Evolutionary conservation across 1,140 invertebrate genomes (phyloP).

Genomic region (Paramacrobiotus metropolitanus): DNA sequence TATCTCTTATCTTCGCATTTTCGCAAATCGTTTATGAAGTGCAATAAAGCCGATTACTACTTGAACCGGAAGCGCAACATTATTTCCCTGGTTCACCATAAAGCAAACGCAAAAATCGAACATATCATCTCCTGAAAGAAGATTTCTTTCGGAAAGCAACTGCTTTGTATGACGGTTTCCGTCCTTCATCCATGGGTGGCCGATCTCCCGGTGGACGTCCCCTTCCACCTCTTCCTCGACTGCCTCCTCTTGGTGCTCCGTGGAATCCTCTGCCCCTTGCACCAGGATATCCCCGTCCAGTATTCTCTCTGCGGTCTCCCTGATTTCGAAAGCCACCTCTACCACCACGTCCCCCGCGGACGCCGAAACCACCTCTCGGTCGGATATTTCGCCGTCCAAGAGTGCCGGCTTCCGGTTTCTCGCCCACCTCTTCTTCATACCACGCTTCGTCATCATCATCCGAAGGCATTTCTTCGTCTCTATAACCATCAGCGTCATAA

Average conservation of each 20-base stretch:
- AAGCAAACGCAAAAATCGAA: background rate
- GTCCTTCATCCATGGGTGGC: background rate
- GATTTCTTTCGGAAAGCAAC: background rate
- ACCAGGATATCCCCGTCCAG: background rate
- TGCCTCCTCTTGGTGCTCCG: background rate
- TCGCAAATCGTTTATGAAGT: no score
- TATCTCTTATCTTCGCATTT: no score
- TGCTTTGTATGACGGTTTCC: background rate
- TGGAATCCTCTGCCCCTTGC: background rate
- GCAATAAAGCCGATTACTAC: no score
- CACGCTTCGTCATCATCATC: slow-evolving; percentile 50
- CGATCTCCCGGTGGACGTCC: background rate
- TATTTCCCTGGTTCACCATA: no score
- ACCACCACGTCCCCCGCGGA: background rate
- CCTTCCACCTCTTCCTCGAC: background rate
- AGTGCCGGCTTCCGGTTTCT: slow-evolving; percentile 52
- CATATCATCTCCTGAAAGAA: background rate
- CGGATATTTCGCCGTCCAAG: background rate
- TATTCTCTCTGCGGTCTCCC: background rate
- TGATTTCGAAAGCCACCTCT: background rate
- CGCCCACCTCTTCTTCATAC: slow-evolving; percentile 58
- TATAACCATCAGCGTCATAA: slow-evolving; percentile 14
- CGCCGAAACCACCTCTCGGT: background rate
- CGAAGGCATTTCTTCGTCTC: slow-evolving; percentile 11
- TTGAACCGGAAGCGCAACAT: no score